Conservation (phyloP, 1,140 invertebrate genomes). For the Temnothorax nylanderi region DNA sequence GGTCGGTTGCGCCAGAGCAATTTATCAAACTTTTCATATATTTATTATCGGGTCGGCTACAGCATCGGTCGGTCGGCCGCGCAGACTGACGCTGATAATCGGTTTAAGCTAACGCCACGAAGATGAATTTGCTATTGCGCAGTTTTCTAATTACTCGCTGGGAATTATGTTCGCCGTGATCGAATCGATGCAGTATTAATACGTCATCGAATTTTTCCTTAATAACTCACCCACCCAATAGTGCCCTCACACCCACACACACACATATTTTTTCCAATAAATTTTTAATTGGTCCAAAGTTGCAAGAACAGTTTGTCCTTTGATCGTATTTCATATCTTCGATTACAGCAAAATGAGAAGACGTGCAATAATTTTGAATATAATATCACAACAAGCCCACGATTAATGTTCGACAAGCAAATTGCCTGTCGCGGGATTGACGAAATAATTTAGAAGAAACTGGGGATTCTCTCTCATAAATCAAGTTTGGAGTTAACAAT, state of each 20-base stretch:
- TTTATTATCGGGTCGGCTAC: constrained; percentile 72
- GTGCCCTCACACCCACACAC: no score
- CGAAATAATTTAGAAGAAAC: constrained; percentile 28
- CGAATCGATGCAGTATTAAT: constrained; percentile 26
- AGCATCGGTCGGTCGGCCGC: constrained; percentile 28
- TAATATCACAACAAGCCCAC: neutral
- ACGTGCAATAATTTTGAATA: neutral
- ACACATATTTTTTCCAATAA: neutral
- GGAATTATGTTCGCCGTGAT: constrained; percentile 21
- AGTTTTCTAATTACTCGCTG: constrained; percentile 62
- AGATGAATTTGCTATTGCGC: constrained; percentile 45
- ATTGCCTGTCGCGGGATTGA: constrained; percentile 21
- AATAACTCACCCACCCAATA: neutral
- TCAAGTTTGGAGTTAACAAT: neutral
- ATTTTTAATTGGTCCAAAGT: constrained; percentile 24
- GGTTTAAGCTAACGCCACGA: constrained; percentile 54
- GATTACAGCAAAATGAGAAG: constrained; percentile 1
- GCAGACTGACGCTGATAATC: constrained; percentile 54
- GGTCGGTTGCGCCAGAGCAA: constrained; percentile 60
- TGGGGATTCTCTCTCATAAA: constrained; percentile 35
- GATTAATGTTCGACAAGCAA: constrained; percentile 31
- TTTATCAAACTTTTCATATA: constrained; percentile 78
- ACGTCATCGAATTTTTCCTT: constrained; percentile 39
- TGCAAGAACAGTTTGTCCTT: neutral
- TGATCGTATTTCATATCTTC: constrained; percentile 6